Evolutionary conservation across 2,113 vertebrate species (phyloP).

Genomic region (Aptenodytes forsteri): DNA sequence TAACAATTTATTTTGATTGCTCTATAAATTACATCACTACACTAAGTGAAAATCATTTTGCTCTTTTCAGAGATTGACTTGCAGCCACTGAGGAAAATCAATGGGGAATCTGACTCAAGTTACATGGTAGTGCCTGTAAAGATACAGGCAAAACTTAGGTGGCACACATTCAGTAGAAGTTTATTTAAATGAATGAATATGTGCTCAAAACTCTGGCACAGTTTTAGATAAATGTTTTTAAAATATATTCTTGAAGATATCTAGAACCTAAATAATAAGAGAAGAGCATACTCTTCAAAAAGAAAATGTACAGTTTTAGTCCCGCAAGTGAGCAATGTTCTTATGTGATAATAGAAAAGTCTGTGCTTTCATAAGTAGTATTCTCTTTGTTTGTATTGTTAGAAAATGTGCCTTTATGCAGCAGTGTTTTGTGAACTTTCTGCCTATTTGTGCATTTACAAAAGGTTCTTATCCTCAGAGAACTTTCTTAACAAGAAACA

Average conservation of each 20-base stretch:
- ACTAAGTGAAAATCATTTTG: not conserved
- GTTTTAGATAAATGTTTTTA: not conserved
- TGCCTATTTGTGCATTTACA: not conserved
- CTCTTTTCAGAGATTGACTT: not conserved
- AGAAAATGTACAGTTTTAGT: not conserved
- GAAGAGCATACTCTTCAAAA: not conserved
- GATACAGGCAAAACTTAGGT: not conserved
- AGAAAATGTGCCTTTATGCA: not conserved
- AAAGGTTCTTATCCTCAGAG: not conserved
- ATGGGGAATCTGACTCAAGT: not conserved
- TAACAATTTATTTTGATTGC: not conserved
- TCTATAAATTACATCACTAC: not conserved
- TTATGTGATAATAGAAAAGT: not conserved
- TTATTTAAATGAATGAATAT: not conserved
- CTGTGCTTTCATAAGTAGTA: not conserved
- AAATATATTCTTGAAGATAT: not conserved
- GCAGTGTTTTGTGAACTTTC: not conserved
- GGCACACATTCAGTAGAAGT: not conserved
- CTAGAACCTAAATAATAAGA: not conserved
- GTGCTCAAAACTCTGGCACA: not conserved
- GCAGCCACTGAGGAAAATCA: not conserved
- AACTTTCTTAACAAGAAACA: not conserved
- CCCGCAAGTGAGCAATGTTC: not conserved
- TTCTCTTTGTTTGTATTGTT: not conserved
- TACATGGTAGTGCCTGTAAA: rapidly evolving